These are phyloP conservation scores for Fukomys damarensis DNA, from an alignment of 2,113 vertebrate species.

Conservation along the genomic window DNA sequence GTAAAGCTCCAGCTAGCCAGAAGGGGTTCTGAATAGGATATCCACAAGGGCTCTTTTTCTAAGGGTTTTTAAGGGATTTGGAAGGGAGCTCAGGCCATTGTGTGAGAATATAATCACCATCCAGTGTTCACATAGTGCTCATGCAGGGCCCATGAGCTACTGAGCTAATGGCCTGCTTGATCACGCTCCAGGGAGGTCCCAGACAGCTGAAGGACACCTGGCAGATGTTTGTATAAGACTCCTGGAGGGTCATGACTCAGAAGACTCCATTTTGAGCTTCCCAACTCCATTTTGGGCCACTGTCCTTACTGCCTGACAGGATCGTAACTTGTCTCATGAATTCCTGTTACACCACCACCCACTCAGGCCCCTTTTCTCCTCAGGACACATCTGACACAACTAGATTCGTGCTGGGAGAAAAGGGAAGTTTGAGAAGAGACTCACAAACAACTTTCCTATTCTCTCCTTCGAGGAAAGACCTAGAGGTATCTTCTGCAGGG, in stretches of 20 bases:
- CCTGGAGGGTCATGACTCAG: not conserved
- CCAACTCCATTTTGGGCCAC: not conserved
- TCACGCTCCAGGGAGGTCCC: not conserved
- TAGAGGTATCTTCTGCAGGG: not conserved
- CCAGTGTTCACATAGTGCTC: not conserved
- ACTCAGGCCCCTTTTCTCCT: not conserved
- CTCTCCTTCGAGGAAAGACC: not conserved
- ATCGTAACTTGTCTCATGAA: not conserved
- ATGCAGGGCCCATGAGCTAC: not conserved
- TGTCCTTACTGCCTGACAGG: not conserved
- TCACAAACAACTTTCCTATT: not conserved
- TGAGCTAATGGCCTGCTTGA: not conserved
- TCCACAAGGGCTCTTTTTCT: not conserved
- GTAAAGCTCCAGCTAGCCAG: not conserved
- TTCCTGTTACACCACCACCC: not conserved
- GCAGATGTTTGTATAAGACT: not conserved
- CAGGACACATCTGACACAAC: not conserved
- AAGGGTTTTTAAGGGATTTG: not conserved
- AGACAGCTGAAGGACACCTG: not conserved
- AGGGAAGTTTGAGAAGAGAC: not conserved
- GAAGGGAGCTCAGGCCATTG: not conserved
- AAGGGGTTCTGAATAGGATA: not conserved
- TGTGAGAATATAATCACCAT: not conserved
- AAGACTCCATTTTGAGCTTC: not conserved
- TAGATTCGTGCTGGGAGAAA: not conserved